Base-by-base conservation (phyloP, 1,140 invertebrate species). In the Brachionus rubens region DNA sequence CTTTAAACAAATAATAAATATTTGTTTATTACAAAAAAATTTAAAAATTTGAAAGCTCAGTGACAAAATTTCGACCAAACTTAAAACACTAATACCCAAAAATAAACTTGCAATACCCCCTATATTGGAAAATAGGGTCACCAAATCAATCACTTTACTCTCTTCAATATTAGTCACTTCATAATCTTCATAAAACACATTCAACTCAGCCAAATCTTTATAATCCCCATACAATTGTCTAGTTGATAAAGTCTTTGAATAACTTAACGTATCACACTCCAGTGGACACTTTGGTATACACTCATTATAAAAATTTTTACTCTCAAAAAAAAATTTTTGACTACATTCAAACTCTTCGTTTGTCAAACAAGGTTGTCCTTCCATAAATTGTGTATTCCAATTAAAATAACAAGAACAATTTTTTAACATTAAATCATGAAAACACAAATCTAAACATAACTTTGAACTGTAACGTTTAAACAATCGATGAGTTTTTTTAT, bases 21-120 rank as follows among this genome's bases (percentile, higher is more conserved):
- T n/a, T n/a, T n/a, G n/a, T n/a, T n/a, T n/a, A n/a, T n/a, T n/a
- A n/a, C n/a, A n/a, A n/a, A n/a, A n/a, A n/a, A n/a, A n/a, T n/a
- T n/a, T n/a, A n/a, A n/a, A n/a, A n/a, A n/a, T n/a, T n/a, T n/a
- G n/a, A n/a, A n/a, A n/a, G n/a, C n/a, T n/a, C n/a, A n/a, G n/a
- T n/a, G n/a, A n/a, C n/a, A 47, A 4, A 40, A 70, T 21, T 47
- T 70, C 65, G 9, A 50, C 40, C 12, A 70, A n/a, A 46, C 36
- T 46, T 26, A 70, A 50, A 70, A 70, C 43, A 30, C 65, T 70
- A 9, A 33, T 40, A 4, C 65, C 65, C 19, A 70, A 24, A 70
- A 70, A 70, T 2, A 70, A 19, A 9, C 65, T 40, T n/a, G 47
- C 43, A n/a, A 70, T 12, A n/a, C 65, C 65, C 4, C 65, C 65